Percentiles rank a stretch among this genome's conserved stretches.
Conservation (phyloP, 2,113 vertebrate species). For the Todiramphus chloris region DNA sequence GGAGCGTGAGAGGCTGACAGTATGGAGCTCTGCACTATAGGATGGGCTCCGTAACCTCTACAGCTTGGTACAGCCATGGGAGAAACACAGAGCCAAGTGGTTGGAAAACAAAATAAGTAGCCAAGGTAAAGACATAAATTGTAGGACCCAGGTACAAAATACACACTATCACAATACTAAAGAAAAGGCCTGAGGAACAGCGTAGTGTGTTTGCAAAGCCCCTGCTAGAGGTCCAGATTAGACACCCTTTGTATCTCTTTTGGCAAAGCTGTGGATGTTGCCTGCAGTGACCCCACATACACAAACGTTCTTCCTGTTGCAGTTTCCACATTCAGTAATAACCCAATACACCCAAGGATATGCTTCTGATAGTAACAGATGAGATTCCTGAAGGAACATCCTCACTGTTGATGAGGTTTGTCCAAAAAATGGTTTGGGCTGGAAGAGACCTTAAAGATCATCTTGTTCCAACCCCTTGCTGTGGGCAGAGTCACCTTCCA, state of each 20-base stretch:
- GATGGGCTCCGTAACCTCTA: neutral
- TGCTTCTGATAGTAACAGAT: neutral
- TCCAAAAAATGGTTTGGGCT: neutral
- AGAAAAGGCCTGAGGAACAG: neutral
- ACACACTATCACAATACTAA: neutral
- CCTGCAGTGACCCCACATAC: neutral
- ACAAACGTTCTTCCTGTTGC: neutral
- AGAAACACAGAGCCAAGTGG: neutral
- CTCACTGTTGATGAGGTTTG: neutral
- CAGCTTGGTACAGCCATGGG: neutral
- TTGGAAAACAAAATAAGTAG: neutral
- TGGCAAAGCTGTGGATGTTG: neutral
- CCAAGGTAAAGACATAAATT: neutral
- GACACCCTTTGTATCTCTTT: neutral
- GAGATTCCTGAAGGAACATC: neutral
- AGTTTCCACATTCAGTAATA: neutral
- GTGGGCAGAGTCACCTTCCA: neutral
- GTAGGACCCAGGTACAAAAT: neutral
- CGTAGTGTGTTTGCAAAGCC: neutral
- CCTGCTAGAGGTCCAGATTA: neutral
- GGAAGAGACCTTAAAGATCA: neutral
- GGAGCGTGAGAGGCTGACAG: neutral
- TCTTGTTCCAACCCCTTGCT: neutral
- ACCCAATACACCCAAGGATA: neutral
- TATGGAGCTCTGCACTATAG: neutral